Evolutionary conservation across 2,888 invertebrate species (phyloP), one percentile per base, ranked within the genome.

Genomic region (Anthophora plumipes): DNA sequence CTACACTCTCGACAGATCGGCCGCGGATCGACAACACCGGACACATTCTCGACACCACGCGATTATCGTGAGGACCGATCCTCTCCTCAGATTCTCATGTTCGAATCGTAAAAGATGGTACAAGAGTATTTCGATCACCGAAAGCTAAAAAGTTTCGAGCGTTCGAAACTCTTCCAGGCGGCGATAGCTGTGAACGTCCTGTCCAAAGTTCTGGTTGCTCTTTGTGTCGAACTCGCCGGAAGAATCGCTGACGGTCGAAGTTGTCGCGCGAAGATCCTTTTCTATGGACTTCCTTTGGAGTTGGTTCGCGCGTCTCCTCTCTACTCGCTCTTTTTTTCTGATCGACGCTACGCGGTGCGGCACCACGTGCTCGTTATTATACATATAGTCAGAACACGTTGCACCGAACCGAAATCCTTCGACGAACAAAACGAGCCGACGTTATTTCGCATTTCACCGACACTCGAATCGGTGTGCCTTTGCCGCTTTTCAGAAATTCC

Each of bases 311-410:
- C 22, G 17, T 48, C 37, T 31, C 25, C 73, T 39, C 14, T 14
- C 8, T 52, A 54, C 37, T 55, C 55, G 3, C 59, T 69, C 39
- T 46, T 59, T 79, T 59, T 46, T 52, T 43, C 52, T 46, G 55
- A 71, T 66, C 61, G 22, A 41, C 69, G 54, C 46, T n/a, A 43
- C 31, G n/a, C 46, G 46, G 43, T n/a, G 22, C 39, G 60, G 80
- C 80, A 82, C 84, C 88, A 85, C 84, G 84, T 88, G 85, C 86
- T 89, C 85, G 86, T 89, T 87, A 86, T 89, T 88, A 31, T 31
- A 31, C 31, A 31, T 31, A 4, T 31, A 84, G 66, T 80, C 83
- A 67, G 68, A 64, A 77, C 85, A 77, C 87, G 84, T 82, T 39
- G 74, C 31, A 66, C 52, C 77, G 74, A 61, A 37, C 43, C 71